Evolutionary conservation across 1,140 invertebrate species (phyloP).

Genomic region (Trigoniulus corallinus): DNA sequence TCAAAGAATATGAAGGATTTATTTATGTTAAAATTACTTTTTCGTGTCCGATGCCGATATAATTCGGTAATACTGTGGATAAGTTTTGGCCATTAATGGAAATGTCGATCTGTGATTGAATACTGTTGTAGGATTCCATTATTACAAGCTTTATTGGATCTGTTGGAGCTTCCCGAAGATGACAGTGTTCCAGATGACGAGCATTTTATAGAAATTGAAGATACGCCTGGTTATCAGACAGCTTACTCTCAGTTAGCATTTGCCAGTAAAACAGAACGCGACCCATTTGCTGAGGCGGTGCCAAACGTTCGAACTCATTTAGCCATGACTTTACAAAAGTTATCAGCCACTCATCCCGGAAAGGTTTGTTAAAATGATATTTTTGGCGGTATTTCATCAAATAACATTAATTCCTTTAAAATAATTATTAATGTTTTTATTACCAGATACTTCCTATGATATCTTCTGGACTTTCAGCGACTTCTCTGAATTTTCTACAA

Average conservation of each 20-base stretch:
- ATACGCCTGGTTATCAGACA: constrained; percentile 69
- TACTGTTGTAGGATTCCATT: constrained; percentile 31
- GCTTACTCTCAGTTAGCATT: constrained; percentile 74
- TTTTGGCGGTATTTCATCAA: too few relatives aligned
- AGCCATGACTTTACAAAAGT: constrained; percentile 44
- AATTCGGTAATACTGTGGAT: too few relatives aligned
- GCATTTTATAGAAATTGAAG: constrained; percentile 70
- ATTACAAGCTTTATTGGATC: constrained; percentile 53
- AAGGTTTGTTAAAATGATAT: too few relatives aligned
- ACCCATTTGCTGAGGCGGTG: constrained; percentile 46
- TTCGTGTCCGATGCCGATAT: too few relatives aligned
- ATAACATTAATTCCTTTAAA: too few relatives aligned
- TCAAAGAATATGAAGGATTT: too few relatives aligned
- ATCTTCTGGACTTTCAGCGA: too few relatives aligned
- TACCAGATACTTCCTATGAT: too few relatives aligned
- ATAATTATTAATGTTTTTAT: too few relatives aligned
- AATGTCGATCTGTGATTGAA: neutral
- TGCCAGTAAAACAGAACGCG: constrained; percentile 51
- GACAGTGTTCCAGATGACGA: constrained; percentile 60
- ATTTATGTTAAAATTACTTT: too few relatives aligned
- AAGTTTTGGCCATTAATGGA: too few relatives aligned
- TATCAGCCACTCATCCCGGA: constrained; percentile 42
- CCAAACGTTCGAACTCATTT: constrained; percentile 50
- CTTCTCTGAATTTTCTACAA: too few relatives aligned
- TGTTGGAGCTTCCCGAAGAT: constrained; percentile 79